Conservation (phyloP, 1,140 invertebrate genomes). For the Whitmania pigra region DNA sequence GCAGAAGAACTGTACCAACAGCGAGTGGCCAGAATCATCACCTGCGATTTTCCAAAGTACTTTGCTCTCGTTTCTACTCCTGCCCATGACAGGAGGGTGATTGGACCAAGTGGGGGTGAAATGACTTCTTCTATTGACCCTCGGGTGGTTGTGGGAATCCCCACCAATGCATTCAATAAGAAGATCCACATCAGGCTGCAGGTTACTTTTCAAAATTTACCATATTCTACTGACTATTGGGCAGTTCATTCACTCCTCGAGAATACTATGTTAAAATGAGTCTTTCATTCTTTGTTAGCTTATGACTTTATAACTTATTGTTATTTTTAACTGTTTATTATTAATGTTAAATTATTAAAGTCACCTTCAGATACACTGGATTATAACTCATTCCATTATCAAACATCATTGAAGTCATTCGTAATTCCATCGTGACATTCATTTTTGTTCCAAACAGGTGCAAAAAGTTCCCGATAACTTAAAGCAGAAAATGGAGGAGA, state of each 20-base stretch:
- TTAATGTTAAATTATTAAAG: too few relatives aligned
- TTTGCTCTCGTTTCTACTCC: constrained; percentile 94
- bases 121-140: constrained; percentile 94
- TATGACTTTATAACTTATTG: too few relatives aligned
- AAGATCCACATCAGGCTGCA: constrained; percentile 99
- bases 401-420: too few relatives aligned
- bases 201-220: constrained; percentile 47
- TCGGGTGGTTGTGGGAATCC: constrained; percentile 98
- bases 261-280: too few relatives aligned
- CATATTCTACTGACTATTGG: too few relatives aligned
- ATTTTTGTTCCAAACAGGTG: constrained; percentile 53
- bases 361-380: too few relatives aligned
- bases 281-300: too few relatives aligned
- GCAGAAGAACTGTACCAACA: constrained; percentile 72
- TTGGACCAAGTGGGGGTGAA: constrained; percentile 94
- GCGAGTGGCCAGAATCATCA: constrained; percentile 85
- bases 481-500: constrained; percentile 86
- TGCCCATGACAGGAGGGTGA: constrained; percentile 86
- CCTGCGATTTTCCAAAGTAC: constrained; percentile 96
- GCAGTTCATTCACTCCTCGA: too few relatives aligned
- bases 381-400: too few relatives aligned
- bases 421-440: background rate
- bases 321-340: too few relatives aligned
- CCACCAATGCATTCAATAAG: constrained; percentile 95
- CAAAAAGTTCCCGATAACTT: constrained; percentile 92